A percentile compares a stretch with the other conserved stretches of the same genome.
Conservation (phyloP, 2,888 invertebrate species). For the Euzophera pinguis region DNA sequence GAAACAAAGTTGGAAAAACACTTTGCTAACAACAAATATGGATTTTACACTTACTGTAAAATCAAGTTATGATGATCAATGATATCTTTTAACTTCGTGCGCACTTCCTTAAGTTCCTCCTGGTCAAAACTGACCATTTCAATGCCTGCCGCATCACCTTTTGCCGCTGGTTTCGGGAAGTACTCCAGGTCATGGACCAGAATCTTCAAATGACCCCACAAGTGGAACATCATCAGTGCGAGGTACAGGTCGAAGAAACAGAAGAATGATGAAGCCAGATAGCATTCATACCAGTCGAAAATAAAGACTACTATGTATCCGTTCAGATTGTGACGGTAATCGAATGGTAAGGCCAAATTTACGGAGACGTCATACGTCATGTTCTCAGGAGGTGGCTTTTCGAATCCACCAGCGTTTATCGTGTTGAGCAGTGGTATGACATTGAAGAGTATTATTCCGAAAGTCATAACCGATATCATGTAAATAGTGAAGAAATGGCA, state of each 20-base stretch:
- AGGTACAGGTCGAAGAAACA: conserved; percentile 28
- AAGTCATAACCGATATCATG: background rate
- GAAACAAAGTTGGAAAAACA: too few relatives aligned
- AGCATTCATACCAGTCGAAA: background rate
- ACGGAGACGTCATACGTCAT: background rate
- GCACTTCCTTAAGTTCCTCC: background rate
- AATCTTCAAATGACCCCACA: conserved; percentile 33
- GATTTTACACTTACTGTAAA: conserved; percentile 15
- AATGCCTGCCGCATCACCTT: background rate
- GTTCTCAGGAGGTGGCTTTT: background rate
- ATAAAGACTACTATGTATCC: background rate
- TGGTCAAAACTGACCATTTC: background rate
- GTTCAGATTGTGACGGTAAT: background rate
- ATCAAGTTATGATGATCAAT: conserved; percentile 17
- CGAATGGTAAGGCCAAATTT: background rate
- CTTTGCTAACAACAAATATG: too few relatives aligned
- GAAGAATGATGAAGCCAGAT: conserved; percentile 15
- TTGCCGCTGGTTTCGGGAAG: conserved; percentile 14
- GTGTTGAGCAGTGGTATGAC: background rate
- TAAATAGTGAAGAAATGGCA: background rate
- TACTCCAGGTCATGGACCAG: conserved; percentile 25
- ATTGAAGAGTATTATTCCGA: background rate
- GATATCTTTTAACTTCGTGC: background rate
- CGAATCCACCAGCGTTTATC: background rate
- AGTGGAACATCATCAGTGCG: conserved; percentile 29